Evolutionary conservation across 2,888 invertebrate genomes (phyloP).

Genomic region (Agrochola litura): DNA sequence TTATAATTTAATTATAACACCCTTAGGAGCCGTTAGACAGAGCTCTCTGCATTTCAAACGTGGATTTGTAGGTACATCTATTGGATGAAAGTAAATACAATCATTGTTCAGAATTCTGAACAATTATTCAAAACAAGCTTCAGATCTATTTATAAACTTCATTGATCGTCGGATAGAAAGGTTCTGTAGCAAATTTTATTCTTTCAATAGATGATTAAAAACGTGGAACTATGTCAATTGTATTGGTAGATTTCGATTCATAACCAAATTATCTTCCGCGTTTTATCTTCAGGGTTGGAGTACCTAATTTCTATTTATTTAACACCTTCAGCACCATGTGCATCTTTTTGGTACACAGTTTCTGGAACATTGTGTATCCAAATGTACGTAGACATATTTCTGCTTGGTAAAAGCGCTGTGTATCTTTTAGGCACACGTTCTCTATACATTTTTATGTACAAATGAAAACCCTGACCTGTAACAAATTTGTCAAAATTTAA

Average conservation of each 20-base stretch:
- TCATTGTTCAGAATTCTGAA: slow-evolving; percentile 38
- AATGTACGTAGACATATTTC: no score
- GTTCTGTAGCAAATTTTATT: not conserved
- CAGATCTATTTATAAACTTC: slow-evolving; percentile 10
- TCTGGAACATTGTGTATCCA: no score
- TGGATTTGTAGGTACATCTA: slow-evolving; percentile 60
- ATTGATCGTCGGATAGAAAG: not conserved
- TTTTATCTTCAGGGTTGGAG: not conserved
- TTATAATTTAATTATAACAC: slow-evolving; percentile 90
- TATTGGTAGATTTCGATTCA: no score
- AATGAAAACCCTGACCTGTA: no score
- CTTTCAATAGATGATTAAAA: not conserved
- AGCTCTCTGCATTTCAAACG: slow-evolving; percentile 68
- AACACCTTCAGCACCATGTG: no score
- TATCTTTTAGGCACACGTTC: no score
- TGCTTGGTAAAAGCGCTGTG: no score
- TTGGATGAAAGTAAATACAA: slow-evolving; percentile 53
- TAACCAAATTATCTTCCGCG: not conserved
- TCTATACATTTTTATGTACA: no score
- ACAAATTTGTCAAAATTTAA: no score
- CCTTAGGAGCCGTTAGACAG: slow-evolving; percentile 84
- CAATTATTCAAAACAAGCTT: slow-evolving; percentile 12
- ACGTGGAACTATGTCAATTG: not conserved
- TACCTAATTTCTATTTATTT: no score
- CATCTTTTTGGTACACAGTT: no score